Evolutionary conservation across 1,140 invertebrate species (phyloP).

Genomic region (Drosophila prosaltans): DNA sequence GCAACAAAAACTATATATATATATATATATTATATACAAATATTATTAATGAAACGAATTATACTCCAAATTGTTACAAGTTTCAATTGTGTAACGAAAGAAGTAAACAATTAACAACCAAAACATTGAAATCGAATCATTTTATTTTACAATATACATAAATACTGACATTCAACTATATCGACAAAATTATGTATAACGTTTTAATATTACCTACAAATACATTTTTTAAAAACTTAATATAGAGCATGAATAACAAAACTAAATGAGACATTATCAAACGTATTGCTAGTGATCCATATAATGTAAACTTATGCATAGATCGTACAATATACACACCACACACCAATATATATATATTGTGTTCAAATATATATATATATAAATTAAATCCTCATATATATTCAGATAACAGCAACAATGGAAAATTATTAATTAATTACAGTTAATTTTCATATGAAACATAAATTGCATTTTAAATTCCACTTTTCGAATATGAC

Average conservation of each 20-base stretch:
- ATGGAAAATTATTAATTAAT: constrained; percentile 16
- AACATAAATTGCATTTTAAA: constrained; percentile 1
- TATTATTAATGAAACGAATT: constrained; percentile 68
- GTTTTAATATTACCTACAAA: constrained; percentile 13
- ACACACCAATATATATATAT: not conserved
- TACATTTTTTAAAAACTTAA: constrained; percentile 16
- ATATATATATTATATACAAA: constrained; percentile 13
- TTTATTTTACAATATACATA: constrained; percentile 41
- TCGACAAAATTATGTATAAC: constrained; percentile 13
- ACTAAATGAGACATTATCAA: constrained; percentile 42
- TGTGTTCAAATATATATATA: constrained; percentile 34
- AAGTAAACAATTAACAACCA: constrained; percentile 47
- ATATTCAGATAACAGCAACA: constrained; percentile 32
- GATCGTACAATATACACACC: constrained; percentile 19
- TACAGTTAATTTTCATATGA: constrained; percentile 1
- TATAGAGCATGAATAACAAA: constrained; percentile 19
- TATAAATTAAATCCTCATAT: constrained; percentile 36
- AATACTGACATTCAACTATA: constrained; percentile 15
- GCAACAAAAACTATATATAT: constrained; percentile 10
- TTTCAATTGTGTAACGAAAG: constrained; percentile 54
- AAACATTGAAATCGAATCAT: constrained; percentile 35
- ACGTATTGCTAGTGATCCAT: constrained; percentile 50
- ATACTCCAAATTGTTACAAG: constrained; percentile 71
- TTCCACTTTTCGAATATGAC: not conserved
- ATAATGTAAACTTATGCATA: constrained; percentile 28